These are phyloP conservation scores for Artibeus lituratus DNA, from an alignment of 2,797 vertebrate species.

Conservation along the genomic window DNA sequence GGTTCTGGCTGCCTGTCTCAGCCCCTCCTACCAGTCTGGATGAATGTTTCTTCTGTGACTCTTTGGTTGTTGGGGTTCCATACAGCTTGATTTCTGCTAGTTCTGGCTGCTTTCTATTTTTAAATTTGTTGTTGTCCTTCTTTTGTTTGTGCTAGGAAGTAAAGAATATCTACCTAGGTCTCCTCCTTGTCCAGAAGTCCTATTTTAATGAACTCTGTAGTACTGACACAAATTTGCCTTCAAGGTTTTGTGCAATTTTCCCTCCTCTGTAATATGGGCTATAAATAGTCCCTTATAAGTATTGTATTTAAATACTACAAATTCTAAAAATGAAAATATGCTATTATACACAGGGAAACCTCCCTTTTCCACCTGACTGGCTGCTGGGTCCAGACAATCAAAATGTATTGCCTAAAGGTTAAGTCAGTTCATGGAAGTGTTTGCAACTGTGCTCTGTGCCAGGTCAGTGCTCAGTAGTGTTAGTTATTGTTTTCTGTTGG, in stretches of 20 bases:
- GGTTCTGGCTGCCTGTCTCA: too few species aligned
- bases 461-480: not conserved
- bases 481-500: not conserved
- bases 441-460: not conserved
- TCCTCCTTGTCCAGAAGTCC: too few species aligned
- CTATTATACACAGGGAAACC: not conserved
- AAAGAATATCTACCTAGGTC: too few species aligned
- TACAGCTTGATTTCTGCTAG: too few species aligned
- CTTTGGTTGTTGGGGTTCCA: too few species aligned
- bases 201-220: conserved; percentile 12
- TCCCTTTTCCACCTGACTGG: not conserved
- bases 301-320: not conserved
- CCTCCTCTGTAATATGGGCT: not conserved
- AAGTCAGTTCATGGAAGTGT: not conserved
- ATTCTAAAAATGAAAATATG: not conserved
- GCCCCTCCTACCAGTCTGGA: too few species aligned
- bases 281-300: not conserved
- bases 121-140: too few species aligned
- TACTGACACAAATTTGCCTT: not conserved
- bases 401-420: not conserved
- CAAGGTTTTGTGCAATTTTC: not conserved
- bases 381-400: not conserved
- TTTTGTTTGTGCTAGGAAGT: too few species aligned
- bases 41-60: too few species aligned
- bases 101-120: too few species aligned